These are phyloP conservation scores for Xestia sexstrigata DNA, from an alignment of 2,888 invertebrate genomes.

Conservation along the genomic window DNA sequence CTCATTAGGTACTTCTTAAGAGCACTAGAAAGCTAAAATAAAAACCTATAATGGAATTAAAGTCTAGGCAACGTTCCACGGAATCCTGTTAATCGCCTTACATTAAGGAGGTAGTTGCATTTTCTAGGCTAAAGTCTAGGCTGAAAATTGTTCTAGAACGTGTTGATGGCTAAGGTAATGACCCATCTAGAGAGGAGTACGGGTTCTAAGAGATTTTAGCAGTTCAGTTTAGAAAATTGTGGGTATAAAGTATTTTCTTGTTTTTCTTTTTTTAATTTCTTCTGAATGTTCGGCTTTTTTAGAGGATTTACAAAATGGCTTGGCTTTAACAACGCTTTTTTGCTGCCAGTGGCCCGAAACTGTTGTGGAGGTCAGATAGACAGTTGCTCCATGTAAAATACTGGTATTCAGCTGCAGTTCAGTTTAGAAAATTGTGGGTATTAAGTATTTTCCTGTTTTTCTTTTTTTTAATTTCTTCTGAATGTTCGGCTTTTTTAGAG, in stretches of 20 bases:
- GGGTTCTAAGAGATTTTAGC: conserved; percentile 18
- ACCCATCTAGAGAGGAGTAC: background rate
- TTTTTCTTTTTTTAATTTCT: too few species aligned
- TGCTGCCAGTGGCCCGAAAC: too few species aligned
- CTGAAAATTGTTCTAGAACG: conserved; percentile 54
- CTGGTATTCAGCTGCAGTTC: too few species aligned
- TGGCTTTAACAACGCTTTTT: too few species aligned
- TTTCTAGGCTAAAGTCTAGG: conserved; percentile 17
- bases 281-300: too few species aligned
- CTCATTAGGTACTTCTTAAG: conserved; percentile 15
- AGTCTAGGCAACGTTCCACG: conserved; percentile 58
- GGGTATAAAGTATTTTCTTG: background rate
- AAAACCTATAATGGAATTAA: conserved; percentile 60
- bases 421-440: background rate
- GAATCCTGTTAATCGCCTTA: conserved; percentile 72
- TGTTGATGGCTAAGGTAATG: conserved; percentile 38
- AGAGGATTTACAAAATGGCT: too few species aligned
- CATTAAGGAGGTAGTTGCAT: conserved; percentile 61
- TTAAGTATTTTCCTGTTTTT: background rate
- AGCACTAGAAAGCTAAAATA: conserved; percentile 36
- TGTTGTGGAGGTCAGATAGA: too few species aligned
- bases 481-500: too few species aligned
- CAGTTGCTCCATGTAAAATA: too few species aligned
- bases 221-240: background rate
- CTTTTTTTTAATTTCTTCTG: too few species aligned